These are phyloP conservation scores for Atlantisia rogersi DNA, from an alignment of 2,113 vertebrate genomes.

Conservation along the genomic window DNA sequence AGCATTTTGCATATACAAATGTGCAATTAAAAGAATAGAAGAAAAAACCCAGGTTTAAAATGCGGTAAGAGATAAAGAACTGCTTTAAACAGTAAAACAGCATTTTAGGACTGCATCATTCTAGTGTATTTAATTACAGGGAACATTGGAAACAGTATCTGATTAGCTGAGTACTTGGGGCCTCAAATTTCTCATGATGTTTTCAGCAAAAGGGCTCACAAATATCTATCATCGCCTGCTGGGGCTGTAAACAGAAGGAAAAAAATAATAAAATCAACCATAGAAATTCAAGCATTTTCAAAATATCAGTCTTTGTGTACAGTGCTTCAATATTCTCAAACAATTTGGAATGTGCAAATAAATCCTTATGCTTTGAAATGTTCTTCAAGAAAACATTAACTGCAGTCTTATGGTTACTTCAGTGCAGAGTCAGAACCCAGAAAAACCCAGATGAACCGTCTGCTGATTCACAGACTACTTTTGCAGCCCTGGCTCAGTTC, in stretches of 20 bases:
- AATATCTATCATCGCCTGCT: not conserved
- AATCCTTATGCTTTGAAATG: not conserved
- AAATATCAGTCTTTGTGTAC: not conserved
- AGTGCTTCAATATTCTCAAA: not conserved
- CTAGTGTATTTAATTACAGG: constrained; percentile 13
- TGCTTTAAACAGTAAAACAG: not conserved
- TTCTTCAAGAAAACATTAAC: not conserved
- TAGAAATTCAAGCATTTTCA: not conserved
- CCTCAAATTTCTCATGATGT: constrained; percentile 11
- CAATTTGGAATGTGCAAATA: not conserved
- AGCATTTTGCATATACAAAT: not conserved
- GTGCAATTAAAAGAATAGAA: not conserved
- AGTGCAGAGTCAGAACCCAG: not conserved
- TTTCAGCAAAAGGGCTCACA: constrained; percentile 27
- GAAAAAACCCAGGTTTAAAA: not conserved
- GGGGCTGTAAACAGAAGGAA: not conserved
- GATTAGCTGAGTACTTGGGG: not conserved
- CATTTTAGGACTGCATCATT: not conserved
- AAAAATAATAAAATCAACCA: not conserved
- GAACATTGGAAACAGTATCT: not conserved
- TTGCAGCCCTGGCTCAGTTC: not conserved
- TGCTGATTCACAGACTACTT: not conserved
- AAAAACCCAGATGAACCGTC: not conserved
- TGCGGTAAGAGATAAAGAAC: not conserved
- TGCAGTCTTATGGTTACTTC: not conserved